These are phyloP conservation scores for Nephrocerus scutellatus DNA, from an alignment of 2,888 invertebrate genomes.

Conservation along the genomic window DNA sequence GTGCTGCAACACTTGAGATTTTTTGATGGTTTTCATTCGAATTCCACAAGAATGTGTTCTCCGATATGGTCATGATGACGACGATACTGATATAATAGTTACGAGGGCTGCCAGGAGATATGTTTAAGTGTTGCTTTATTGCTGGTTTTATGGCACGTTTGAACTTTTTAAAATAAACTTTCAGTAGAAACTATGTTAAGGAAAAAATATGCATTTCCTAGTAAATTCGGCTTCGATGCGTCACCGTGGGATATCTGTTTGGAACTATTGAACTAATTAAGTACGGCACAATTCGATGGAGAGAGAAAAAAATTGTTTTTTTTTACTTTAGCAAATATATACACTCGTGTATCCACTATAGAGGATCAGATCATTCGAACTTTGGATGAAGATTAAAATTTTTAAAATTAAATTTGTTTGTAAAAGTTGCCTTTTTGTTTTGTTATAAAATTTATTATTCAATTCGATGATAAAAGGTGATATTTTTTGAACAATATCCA, in stretches of 20 bases:
- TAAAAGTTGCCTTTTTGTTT: slow-evolving; percentile 16
- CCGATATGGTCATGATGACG: slow-evolving; percentile 29
- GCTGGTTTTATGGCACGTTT: slow-evolving; percentile 18
- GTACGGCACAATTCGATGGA: slow-evolving; percentile 19
- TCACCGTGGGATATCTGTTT: too few species aligned
- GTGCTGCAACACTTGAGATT: slow-evolving; percentile 10
- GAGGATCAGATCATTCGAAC: background rate
- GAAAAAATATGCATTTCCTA: slow-evolving; percentile 4
- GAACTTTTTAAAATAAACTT: slow-evolving; percentile 8
- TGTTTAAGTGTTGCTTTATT: slow-evolving; percentile 11
- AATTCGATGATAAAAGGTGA: too few species aligned
- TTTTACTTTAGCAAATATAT: background rate
- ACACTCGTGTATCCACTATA: background rate
- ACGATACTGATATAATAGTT: slow-evolving; percentile 1
- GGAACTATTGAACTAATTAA: too few species aligned
- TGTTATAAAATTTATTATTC: slow-evolving; percentile 13
- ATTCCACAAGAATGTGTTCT: slow-evolving; percentile 29
- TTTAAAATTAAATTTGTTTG: slow-evolving; percentile 7
- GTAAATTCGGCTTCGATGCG: background rate
- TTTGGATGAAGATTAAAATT: slow-evolving; percentile 10
- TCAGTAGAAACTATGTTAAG: slow-evolving; percentile 4
- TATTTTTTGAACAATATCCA: too few species aligned
- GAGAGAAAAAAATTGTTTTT: background rate
- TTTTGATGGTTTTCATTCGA: slow-evolving; percentile 11
- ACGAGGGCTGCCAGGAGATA: slow-evolving; percentile 32